Evolutionary conservation across 1,140 invertebrate genomes (phyloP).

Genomic region (Charaxes varanes): DNA sequence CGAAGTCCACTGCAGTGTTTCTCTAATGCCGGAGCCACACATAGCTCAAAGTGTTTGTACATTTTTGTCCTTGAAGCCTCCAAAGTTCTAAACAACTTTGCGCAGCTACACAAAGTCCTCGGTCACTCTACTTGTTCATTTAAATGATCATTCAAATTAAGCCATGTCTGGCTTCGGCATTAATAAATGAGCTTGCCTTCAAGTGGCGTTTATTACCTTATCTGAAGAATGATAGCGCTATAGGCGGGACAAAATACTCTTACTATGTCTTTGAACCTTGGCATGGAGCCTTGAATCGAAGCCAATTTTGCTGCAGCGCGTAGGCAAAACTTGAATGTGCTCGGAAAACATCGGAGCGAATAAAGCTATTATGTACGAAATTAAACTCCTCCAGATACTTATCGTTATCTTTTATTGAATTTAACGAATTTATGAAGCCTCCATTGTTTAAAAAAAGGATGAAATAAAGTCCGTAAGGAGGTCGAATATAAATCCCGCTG

Average conservation of each 20-base stretch:
- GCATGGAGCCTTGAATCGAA: constrained; percentile 50
- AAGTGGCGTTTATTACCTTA: constrained; percentile 67
- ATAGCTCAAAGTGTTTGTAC: no score
- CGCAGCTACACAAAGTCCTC: no score
- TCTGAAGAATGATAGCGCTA: constrained; percentile 63
- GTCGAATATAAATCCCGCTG: no score
- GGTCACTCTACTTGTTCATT: no score
- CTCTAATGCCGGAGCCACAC: no score
- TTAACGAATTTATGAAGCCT: no score
- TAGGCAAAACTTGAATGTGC: constrained; percentile 44
- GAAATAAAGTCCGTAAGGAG: no score
- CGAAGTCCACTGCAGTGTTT: constrained; percentile 46
- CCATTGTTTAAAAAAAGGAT: no score
- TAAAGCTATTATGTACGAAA: constrained; percentile 20
- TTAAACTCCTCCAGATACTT: constrained; percentile 20
- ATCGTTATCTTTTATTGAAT: constrained; percentile 16
- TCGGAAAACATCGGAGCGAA: constrained; percentile 32
- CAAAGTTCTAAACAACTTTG: no score
- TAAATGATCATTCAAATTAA: no score
- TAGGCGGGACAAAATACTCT: constrained; percentile 54
- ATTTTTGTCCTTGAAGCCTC: no score
- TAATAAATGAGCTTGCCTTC: constrained; percentile 61
- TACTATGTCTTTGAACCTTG: constrained; percentile 64
- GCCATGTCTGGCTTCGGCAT: no score
- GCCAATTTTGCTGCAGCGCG: constrained; percentile 56